Percentiles rank a stretch among this genome's conserved stretches.
Evolutionary conservation across 1,140 invertebrate genomes (phyloP).

Genomic region (Drosophila grimshawi): DNA sequence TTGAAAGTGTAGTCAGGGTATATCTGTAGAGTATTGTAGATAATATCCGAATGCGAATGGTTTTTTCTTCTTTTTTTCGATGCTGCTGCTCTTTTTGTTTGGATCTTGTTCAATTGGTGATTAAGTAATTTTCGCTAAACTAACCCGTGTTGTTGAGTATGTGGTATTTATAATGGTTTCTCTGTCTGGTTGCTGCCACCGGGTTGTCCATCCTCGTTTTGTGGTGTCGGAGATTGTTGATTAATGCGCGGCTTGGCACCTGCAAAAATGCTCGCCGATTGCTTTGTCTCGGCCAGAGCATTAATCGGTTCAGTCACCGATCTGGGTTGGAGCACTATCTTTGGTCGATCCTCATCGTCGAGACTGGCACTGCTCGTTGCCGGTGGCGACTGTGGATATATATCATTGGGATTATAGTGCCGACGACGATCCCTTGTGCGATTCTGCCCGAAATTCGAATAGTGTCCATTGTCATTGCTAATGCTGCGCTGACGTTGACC

Average conservation of each 20-base stretch:
- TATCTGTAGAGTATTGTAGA: too few relatives aligned
- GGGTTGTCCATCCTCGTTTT: constrained; percentile 1
- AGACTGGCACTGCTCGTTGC: background rate
- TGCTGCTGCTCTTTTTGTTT: background rate
- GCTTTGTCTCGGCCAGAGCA: constrained; percentile 91
- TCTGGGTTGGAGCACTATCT: constrained; percentile 91
- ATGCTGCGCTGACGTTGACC: constrained; percentile 24
- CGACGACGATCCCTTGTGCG: constrained; percentile 75
- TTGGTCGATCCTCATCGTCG: constrained; percentile 90
- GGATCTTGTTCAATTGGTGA: constrained; percentile 14
- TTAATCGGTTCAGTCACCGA: constrained; percentile 93
- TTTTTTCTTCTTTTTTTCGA: too few relatives aligned
- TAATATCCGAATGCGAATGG: too few relatives aligned
- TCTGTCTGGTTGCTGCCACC: constrained; percentile 10
- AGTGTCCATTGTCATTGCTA: constrained; percentile 40
- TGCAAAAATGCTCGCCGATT: constrained; percentile 93
- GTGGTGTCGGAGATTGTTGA: constrained; percentile 34
- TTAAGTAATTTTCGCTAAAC: constrained; percentile 44
- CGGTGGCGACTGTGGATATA: background rate
- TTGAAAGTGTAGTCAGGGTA: too few relatives aligned
- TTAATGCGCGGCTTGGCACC: constrained; percentile 92
- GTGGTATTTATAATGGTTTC: background rate
- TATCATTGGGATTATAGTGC: constrained; percentile 67
- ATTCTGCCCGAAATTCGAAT: constrained; percentile 68
- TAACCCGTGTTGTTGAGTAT: background rate